These are phyloP conservation scores for Apogon hyalosoma DNA, from an alignment of 2,797 vertebrate genomes.

Conservation along the genomic window DNA sequence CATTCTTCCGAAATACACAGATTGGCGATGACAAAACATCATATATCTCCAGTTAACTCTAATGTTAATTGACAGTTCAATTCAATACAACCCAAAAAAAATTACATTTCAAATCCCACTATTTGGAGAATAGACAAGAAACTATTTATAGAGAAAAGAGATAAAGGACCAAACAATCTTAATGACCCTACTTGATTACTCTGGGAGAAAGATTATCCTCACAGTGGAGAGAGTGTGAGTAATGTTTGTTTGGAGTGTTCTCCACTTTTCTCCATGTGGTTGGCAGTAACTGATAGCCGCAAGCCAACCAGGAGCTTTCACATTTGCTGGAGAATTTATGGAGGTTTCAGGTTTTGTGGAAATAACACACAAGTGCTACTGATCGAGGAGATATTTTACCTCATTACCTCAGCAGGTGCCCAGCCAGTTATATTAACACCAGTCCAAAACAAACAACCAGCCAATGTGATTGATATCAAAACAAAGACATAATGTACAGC, in stretches of 20 bases:
- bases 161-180: conserved; percentile 10
- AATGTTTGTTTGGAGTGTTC: conserved; percentile 55
- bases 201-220: conserved; percentile 34
- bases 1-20: conserved; percentile 18
- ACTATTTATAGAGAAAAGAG: conserved; percentile 36
- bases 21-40: neutral
- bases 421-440: conserved; percentile 39
- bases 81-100: neutral
- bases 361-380: conserved; percentile 65
- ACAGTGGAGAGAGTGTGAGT: conserved; percentile 48
- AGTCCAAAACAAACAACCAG: conserved; percentile 55
- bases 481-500: conserved; percentile 19
- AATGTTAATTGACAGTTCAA: conserved; percentile 5
- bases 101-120: conserved; percentile 5
- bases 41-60: conserved; percentile 4
- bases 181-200: conserved; percentile 20
- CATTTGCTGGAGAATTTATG: conserved; percentile 72
- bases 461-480: conserved; percentile 38
- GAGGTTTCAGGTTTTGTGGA: conserved; percentile 68
- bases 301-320: conserved; percentile 61
- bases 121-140: neutral
- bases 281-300: conserved; percentile 60
- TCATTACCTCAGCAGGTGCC: conserved; percentile 79
- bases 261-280: conserved; percentile 56
- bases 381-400: conserved; percentile 61